phyloP scores from a whole-genome alignment of 1,140 invertebrate genomes.

The Pachypeltis micranthus region DNA sequence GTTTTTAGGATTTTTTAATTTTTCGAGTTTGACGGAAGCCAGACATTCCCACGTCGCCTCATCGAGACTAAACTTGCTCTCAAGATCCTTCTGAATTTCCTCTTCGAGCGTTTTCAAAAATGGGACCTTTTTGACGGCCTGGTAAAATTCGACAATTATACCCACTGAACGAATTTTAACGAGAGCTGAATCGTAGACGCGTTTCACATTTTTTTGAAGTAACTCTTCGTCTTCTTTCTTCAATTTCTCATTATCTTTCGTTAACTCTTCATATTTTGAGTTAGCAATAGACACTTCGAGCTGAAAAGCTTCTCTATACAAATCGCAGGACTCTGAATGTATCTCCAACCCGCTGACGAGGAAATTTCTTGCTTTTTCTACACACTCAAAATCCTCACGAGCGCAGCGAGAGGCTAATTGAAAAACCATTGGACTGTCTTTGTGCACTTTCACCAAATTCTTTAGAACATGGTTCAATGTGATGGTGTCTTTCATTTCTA shows the following conservation, averaged over 20 bases:
- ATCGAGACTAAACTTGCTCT: neutral
- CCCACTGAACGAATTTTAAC: neutral
- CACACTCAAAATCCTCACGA: neutral
- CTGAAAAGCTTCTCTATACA: neutral
- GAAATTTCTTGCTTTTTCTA: neutral
- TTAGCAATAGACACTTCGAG: neutral
- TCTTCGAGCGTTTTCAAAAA: neutral
- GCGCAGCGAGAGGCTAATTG: neutral
- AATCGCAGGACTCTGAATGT: neutral
- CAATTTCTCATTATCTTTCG: no score
- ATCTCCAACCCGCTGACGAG: neutral
- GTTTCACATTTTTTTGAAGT: neutral
- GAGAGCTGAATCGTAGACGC: neutral
- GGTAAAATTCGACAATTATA: neutral
- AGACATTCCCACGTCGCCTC: slow-evolving; percentile 6
- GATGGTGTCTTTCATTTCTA: neutral
- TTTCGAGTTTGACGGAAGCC: neutral
- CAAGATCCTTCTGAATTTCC: neutral
- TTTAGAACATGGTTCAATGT: neutral
- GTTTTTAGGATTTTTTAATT: neutral
- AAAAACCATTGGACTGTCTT: neutral
- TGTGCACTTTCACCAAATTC: neutral
- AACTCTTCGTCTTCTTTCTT: no score
- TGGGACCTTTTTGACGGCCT: neutral
- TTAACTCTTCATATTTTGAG: neutral